Evolutionary conservation across 2,888 invertebrate genomes (phyloP).

Genomic region (Physocephala rufipes): DNA sequence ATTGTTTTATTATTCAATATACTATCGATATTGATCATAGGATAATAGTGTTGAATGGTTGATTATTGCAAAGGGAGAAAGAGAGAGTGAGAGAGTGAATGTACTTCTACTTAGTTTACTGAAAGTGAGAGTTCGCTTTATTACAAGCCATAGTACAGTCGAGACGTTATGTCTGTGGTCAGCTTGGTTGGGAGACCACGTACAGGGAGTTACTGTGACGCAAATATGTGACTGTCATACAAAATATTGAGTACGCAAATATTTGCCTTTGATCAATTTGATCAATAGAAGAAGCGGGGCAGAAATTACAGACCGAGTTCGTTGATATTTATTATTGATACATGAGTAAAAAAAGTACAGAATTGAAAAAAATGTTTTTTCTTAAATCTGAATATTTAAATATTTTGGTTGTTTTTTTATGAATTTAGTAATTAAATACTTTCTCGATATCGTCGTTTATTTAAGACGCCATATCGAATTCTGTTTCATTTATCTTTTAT

Average conservation of each 20-base stretch:
- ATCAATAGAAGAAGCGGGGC: too few species aligned
- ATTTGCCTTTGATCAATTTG: not conserved
- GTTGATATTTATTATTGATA: not conserved
- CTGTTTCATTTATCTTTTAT: not conserved
- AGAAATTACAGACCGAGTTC: too few species aligned
- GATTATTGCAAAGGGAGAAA: not conserved
- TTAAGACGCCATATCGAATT: too few species aligned
- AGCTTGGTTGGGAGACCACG: not conserved
- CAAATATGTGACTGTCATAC: conserved; percentile 9
- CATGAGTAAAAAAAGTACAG: not conserved
- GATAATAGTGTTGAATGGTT: too few species aligned
- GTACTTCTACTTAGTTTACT: not conserved
- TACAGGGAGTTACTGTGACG: not conserved
- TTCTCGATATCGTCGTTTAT: not conserved
- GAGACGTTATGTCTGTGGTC: not conserved
- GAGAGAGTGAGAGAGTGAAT: not conserved
- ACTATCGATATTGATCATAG: too few species aligned
- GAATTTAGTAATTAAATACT: not conserved
- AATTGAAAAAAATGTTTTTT: not conserved
- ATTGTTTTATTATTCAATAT: too few species aligned
- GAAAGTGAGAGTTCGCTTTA: not conserved
- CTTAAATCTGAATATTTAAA: not conserved
- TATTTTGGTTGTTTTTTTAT: not conserved
- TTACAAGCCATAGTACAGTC: not conserved
- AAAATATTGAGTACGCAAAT: not conserved